Evolutionary conservation across 1,140 invertebrate genomes (phyloP).

Genomic region (Cecropterus lyciades): DNA sequence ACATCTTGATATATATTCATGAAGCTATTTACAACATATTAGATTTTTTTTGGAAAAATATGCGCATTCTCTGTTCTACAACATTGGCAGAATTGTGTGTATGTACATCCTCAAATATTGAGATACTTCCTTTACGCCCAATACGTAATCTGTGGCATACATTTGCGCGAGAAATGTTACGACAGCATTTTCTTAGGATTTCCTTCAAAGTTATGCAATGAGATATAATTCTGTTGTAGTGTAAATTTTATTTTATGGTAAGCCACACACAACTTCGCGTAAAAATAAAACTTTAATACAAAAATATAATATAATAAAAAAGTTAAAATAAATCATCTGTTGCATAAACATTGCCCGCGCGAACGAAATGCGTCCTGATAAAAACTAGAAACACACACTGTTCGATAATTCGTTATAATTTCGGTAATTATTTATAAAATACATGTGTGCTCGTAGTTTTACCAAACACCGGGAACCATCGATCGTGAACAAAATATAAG

Average conservation of each 20-base stretch:
- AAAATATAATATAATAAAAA: too few species aligned
- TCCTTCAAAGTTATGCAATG: too few species aligned
- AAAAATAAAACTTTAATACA: too few species aligned
- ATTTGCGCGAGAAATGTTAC: slow-evolving; percentile 38
- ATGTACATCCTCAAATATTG: slow-evolving; percentile 61
- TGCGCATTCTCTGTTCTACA: slow-evolving; percentile 21
- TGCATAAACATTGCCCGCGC: slow-evolving; percentile 16
- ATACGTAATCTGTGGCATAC: slow-evolving; percentile 35
- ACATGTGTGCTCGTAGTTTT: slow-evolving; percentile 6
- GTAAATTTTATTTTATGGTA: not conserved
- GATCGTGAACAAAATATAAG: not conserved
- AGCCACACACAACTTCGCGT: too few species aligned
- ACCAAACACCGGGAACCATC: slow-evolving; percentile 5
- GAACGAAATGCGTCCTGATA: slow-evolving; percentile 4
- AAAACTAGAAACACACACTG: slow-evolving; percentile 8
- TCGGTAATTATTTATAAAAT: not conserved
- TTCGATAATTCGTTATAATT: not conserved
- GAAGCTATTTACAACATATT: slow-evolving; percentile 28
- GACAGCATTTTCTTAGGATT: too few species aligned
- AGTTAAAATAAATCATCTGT: too few species aligned
- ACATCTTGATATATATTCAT: slow-evolving; percentile 1
- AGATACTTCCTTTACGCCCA: slow-evolving; percentile 46
- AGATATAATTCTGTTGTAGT: too few species aligned
- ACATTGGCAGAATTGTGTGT: slow-evolving; percentile 23
- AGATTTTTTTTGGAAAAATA: slow-evolving; percentile 32